Evolutionary conservation across 2,113 vertebrate species (phyloP), one percentile per base, ranked within the genome.

Genomic region (Microtus montanus): DNA sequence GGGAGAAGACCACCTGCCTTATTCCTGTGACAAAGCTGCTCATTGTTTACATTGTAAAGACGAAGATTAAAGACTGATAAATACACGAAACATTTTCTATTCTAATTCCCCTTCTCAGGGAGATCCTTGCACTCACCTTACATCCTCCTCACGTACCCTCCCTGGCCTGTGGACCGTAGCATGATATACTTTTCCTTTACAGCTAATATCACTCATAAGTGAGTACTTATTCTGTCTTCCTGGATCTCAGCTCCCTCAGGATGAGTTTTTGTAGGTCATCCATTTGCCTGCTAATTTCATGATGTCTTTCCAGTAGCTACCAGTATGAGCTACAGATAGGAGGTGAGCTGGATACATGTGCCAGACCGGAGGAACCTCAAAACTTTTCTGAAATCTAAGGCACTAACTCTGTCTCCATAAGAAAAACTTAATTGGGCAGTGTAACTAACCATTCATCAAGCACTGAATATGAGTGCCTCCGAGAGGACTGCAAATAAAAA

Each of bases 341-440:
- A 70, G 33, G 13, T 66, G 1, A 35, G 6, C 52, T 91, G 20
- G 15, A 10, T 7, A 44, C 44, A 61, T 33, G 49, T 52, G 30
- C 13, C 49, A 95, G 44, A 78, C 61, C 54, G 2, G 8, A 83
- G 8, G 35, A 15, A 79, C 26, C n/a, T 41, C 4, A 92, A 92
- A 24, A 38, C 41, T 35, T 14, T 95, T 90, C 71, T 87, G 52
- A 95, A 91, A 52, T 70, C 61, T 91, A 80, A 14, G 28, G 85
- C 58, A 84, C 38, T 74, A 13, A 8, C 44, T 35, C 19, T 11
- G 86, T 73, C 28, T 22, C 11, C 44, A 63, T 19, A 89, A 70
- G 44, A 68, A 93, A 33, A 24, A 54, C 30, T 11, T 14, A 79
- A 79, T 30, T 1, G 5, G 47, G 22, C 22, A 58, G 11, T 63